Conservation (phyloP, 2,888 invertebrate genomes). For the Synergus laeviventris region DNA sequence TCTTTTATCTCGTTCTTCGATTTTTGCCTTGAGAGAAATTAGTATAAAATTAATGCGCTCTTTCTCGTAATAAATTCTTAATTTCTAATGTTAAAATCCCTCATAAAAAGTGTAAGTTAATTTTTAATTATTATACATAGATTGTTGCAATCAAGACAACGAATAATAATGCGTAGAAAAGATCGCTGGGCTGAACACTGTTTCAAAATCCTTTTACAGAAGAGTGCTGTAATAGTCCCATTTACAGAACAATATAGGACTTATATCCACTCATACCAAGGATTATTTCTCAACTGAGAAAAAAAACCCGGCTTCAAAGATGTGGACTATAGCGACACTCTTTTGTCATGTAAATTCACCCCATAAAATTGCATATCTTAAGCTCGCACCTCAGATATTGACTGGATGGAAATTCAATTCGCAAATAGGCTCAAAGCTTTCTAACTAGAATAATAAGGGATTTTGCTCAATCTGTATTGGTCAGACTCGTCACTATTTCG, state of each 20-base stretch:
- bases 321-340: slow-evolving; percentile 24
- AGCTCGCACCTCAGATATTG: slow-evolving; percentile 35
- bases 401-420: slow-evolving; percentile 43
- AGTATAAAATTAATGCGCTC: slow-evolving; percentile 11
- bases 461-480: too few relatives aligned
- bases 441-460: not conserved
- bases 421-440: not conserved
- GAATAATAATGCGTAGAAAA: slow-evolving; percentile 51
- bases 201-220: slow-evolving; percentile 10
- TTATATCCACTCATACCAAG: slow-evolving; percentile 4
- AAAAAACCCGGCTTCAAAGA: not conserved
- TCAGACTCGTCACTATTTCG: too few relatives aligned
- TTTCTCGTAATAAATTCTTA: slow-evolving; percentile 5
- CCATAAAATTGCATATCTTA: slow-evolving; percentile 10
- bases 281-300: not conserved
- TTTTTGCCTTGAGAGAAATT: slow-evolving; percentile 27
- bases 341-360: slow-evolving; percentile 31
- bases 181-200: not conserved
- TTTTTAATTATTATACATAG: slow-evolving; percentile 40
- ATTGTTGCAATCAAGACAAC: slow-evolving; percentile 57
- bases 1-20: slow-evolving; percentile 37
- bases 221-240: slow-evolving; percentile 7
- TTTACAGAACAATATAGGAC: not conserved
- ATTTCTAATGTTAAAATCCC: not conserved
- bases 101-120: slow-evolving; percentile 2